A percentile compares a stretch with the other conserved stretches of the same genome.
phyloP scores from a whole-genome alignment of 2,797 vertebrate species.

The Agapornis canus region DNA sequence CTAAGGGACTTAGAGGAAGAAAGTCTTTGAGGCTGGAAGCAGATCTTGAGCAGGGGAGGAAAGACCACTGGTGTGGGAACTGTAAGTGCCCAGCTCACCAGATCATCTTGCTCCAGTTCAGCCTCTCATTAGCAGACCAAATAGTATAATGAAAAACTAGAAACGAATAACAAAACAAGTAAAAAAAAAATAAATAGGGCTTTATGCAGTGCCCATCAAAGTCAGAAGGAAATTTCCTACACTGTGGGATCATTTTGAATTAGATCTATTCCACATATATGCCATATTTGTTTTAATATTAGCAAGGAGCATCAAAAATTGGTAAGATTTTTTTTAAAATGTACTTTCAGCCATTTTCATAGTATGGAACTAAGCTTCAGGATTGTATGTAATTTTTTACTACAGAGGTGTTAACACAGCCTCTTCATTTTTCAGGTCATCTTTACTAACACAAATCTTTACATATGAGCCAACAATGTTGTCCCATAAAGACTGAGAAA shows the following conservation, averaged over 20 bases:
- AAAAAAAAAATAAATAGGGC: background rate
- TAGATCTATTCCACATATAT: background rate
- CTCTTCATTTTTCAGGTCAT: background rate
- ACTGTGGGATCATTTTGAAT: background rate
- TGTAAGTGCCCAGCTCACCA: background rate
- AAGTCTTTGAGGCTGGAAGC: background rate
- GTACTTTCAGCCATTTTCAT: background rate
- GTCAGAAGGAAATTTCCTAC: background rate
- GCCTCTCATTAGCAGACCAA: background rate
- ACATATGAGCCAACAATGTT: background rate
- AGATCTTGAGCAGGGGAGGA: background rate
- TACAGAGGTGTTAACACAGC: background rate
- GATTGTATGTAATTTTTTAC: background rate
- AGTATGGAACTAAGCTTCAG: background rate
- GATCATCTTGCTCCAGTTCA: background rate
- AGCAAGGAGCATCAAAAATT: background rate
- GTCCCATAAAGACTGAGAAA: background rate
- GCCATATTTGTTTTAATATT: background rate
- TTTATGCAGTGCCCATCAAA: background rate
- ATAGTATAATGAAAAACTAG: background rate
- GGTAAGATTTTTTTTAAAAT: background rate
- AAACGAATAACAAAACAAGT: background rate
- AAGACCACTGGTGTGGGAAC: background rate
- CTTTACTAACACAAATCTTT: background rate
- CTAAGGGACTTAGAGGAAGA: background rate